Conservation (phyloP, 2,113 vertebrate genomes). For the Chaenocephalus aceratus region DNA sequence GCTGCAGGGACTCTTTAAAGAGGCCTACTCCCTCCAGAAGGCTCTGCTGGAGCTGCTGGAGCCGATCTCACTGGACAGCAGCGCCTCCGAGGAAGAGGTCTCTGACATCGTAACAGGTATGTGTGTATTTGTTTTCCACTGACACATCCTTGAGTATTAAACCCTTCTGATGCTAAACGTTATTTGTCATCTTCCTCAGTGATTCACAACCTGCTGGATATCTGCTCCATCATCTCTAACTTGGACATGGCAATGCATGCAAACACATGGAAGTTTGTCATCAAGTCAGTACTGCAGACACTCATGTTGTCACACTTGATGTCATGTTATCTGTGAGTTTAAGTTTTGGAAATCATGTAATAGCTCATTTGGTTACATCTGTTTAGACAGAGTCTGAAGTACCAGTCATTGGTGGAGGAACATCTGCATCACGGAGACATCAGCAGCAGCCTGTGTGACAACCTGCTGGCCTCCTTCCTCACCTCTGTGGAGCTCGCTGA, state of each 20-base stretch:
- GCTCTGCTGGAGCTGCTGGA: conserved; percentile 92
- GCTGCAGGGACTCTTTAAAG: conserved; percentile 93
- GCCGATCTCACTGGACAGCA: conserved; percentile 82
- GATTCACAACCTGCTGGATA: conserved; percentile 93
- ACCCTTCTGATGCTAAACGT: not conserved
- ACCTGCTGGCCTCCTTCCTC: conserved; percentile 86
- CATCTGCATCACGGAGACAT: conserved; percentile 90
- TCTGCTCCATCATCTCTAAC: conserved; percentile 91
- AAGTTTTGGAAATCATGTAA: not conserved
- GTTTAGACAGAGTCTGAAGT: conserved; percentile 92
- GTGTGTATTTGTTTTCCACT: conserved; percentile 13
- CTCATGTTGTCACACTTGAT: not conserved
- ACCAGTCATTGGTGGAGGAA: conserved; percentile 88
- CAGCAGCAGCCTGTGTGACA: conserved; percentile 86
- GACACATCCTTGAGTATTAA: not conserved
- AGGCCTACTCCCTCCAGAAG: conserved; percentile 93
- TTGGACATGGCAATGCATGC: conserved; percentile 97
- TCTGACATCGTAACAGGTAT: conserved; percentile 88
- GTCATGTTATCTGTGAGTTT: not conserved
- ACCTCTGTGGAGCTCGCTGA: conserved; percentile 90
- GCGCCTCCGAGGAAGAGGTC: conserved; percentile 82
- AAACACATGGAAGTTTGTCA: conserved; percentile 97
- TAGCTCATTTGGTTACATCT: not conserved
- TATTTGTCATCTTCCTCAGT: conserved; percentile 77
- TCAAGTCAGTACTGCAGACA: conserved; percentile 88